A percentile compares a stretch with the other conserved stretches of the same genome.
These are phyloP conservation scores for Oncorhynchus clarkii DNA, from an alignment of 2,113 vertebrate genomes.

Conservation along the genomic window DNA sequence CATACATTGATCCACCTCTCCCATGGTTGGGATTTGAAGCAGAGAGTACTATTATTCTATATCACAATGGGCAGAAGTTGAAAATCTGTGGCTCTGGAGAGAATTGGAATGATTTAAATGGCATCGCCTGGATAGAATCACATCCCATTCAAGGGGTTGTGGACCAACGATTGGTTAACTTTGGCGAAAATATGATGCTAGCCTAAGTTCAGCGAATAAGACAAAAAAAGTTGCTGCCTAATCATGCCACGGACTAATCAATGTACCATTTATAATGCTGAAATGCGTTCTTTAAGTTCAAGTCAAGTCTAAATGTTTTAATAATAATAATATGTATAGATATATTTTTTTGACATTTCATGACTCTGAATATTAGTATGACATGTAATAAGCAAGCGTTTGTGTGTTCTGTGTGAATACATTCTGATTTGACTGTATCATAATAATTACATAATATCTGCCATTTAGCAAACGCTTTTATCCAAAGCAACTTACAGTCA, in stretches of 20 bases:
- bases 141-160: too few relatives aligned
- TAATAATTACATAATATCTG: too few relatives aligned
- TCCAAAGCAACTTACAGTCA: too few relatives aligned
- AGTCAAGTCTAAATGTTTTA: neutral
- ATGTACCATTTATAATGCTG: neutral
- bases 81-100: too few relatives aligned
- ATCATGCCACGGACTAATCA: slow-evolving; percentile 12
- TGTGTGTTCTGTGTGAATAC: neutral
- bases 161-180: neutral
- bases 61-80: neutral
- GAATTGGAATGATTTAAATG: neutral
- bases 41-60: neutral
- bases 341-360: neutral
- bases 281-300: neutral
- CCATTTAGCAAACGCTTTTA: too few relatives aligned
- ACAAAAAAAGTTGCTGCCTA: neutral
- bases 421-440: neutral
- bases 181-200: neutral
- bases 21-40: neutral
- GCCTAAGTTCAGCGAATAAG: neutral
- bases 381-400: neutral
- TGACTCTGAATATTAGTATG: neutral
- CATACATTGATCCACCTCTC: neutral
- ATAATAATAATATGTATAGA: neutral
- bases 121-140: neutral